A percentile compares a stretch with the other conserved stretches of the same genome.
phyloP scores from a whole-genome alignment of 2,113 vertebrate genomes.

The Cisticola juncidis region DNA sequence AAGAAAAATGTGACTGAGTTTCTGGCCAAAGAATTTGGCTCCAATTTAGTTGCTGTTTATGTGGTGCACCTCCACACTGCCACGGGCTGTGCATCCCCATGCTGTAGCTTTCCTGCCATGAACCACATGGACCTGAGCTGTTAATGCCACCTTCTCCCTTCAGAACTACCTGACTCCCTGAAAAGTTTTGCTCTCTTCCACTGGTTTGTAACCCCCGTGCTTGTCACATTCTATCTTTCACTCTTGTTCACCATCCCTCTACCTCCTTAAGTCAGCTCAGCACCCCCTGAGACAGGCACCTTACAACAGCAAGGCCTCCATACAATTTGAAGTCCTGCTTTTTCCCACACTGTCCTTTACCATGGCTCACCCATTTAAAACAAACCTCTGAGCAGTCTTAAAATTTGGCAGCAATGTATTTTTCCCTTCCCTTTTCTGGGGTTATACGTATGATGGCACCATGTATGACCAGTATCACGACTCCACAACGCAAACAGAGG shows the following conservation, averaged over 20 bases:
- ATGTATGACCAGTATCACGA: neutral
- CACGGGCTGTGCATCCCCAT: rapidly evolving
- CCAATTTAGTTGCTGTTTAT: neutral
- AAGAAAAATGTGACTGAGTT: neutral
- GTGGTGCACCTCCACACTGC: neutral
- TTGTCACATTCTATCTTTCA: neutral
- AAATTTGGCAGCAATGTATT: neutral
- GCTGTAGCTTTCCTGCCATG: neutral
- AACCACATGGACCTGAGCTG: rapidly evolving
- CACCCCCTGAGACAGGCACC: neutral
- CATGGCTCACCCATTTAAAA: neutral
- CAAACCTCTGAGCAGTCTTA: neutral
- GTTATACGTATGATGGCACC: neutral
- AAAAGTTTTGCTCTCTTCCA: neutral
- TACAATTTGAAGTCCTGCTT: neutral
- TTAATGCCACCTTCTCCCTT: neutral
- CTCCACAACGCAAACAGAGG: neutral
- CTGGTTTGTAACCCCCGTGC: neutral
- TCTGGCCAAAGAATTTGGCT: neutral
- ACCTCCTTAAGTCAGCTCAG: rapidly evolving
- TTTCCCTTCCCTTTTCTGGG: neutral
- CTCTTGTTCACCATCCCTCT: neutral
- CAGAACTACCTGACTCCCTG: neutral
- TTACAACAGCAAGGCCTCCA: neutral
- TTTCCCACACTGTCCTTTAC: neutral